Evolutionary conservation across 1,140 invertebrate species (phyloP), one percentile per base, ranked within the genome.

Genomic region (Prorops nasuta): DNA sequence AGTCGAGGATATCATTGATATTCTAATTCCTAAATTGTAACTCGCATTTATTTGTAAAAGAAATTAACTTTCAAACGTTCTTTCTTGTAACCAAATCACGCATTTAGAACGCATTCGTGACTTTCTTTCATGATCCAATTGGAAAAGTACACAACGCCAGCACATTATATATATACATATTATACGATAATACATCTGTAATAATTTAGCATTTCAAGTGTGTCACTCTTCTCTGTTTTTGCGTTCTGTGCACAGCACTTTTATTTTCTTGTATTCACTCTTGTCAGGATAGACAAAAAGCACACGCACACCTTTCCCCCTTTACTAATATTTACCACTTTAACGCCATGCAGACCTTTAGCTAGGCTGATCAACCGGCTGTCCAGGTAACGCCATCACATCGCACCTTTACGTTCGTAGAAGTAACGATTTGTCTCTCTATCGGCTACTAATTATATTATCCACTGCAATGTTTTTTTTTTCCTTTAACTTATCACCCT

Each of bases 341-440:
- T 76, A 59, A 75, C 74, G 72, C 71, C 68, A 77, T 75, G 74
- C 74, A 78, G 76, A 78, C 70, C 72, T 76, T 77, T 78, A 76
- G 73, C 73, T 76, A 78, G 66, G 71, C 76, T 78, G 76, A 77
- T 78, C 72, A 77, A 73, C 67, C 73, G 69, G 70, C 69, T 78
- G 65, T 58, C 74, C 71, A 78, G 76, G 76, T 78, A 78, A 78
- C 67, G 70, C 51, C 73, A 74, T 72, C 73, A 75, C 67, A 73
- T 71, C 70, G 71, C 70, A 77, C 70, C n/a, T 60, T 76, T 74
- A 73, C 56, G 58, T 72, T 74, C 52, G 61, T 70, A 63, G 52
- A 63, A 52, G 14, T 58, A 63, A 57, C 19, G 48, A 32, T 50
- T 45, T 28, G 12, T 28, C 24, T 28, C 24, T 28, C 24, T 28